Evolutionary conservation across 2,888 invertebrate genomes (phyloP), one percentile per base, ranked within the genome.

Genomic region (Heliothis peltigera): DNA sequence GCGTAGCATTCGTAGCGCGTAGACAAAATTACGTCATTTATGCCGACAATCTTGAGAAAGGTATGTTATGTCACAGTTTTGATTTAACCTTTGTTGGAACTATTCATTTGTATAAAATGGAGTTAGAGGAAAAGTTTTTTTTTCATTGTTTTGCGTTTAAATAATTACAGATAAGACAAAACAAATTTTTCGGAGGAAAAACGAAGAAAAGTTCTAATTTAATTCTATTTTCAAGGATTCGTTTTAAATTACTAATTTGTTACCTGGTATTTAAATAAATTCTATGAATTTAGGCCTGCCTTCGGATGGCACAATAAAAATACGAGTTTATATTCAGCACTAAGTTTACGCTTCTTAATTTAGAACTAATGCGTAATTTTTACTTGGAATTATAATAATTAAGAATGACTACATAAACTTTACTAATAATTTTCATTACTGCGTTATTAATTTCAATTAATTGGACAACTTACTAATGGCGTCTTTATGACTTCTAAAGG

Each of bases 401-500:
- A 12, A 39, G 22, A 54, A 61, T 44, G 15, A 66, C n/a, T 43
- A 12, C 17, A 42, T 8, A 4, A 52, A 66, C 21, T 48, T 53
- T 10, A 58, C 49, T 22, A 54, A 69, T 58, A 74, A 72, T 54
- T 58, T n/a, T 55, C 15, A 55, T 42, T 44, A 58, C 35, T 43
- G 7, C 48, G 10, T 44, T 56, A 70, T 75, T 75, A 70, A 62
- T 62, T 74, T 53, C 43, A 46, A 59, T 51, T 59, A 70, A 70
- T 61, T 75, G 44, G 51, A 57, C 18, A 55, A 63, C 52, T 69
- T 61, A 32, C 15, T 55, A 52, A 67, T 57, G 32, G 48, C n/a
- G 10, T 57, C 10, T 46, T 39, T 35, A 18, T 35, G 49, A 53
- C 22, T 44, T 5, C 17, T 44, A 48, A 28, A 73, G 55, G 51